Evolutionary conservation across 2,797 vertebrate species (phyloP), one percentile per base, ranked within the genome.

Genomic region (Phaenicophaeus curvirostris): DNA sequence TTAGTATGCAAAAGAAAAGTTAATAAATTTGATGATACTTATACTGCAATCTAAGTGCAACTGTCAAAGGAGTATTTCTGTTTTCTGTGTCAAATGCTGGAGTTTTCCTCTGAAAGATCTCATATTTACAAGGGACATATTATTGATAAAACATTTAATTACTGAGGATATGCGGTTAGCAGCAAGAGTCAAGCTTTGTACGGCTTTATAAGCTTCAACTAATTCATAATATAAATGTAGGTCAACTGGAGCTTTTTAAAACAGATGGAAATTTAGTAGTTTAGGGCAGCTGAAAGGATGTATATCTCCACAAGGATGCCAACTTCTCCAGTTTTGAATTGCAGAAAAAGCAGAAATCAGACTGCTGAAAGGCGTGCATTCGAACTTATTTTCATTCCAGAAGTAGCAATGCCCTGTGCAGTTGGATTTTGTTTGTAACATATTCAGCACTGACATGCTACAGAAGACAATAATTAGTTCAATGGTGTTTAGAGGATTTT

Each of bases 161-260:
- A 31, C 33, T 90, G 27, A 37, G 66, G 24, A 10, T 69, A 13
- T 42, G 9, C 35, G 31, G 21, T 67, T 67, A 85, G 65, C 59
- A 90, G 21, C 41, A 86, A 88, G 53, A 88, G 54, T 73, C 75
- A 48, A 57, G 55, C 54, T 83, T 87, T 89, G 31, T 75, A 65
- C 53, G 59, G 48, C 63, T 62, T 42, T 69, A 14, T 91, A 67
- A 93, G 42, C 41, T 90, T 69, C n/a, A 89, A 31, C 35, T 95
- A 90, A 95, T 91, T 89, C 81, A 76, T 93, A 94, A 85, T 15
- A 63, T 23, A 68, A 77, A 93, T 92, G 72, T 95, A 82, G 95
- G 83, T 93, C 94, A 90, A 13, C 61, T 67, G 67, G 57, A 93
- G 57, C 78, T 95, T 89, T 95, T 78, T 59, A 61, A 95, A 96